Percentiles rank a stretch among this genome's conserved stretches.
Evolutionary conservation across 92 coral and sea anemone genomes (phyloP).

Genomic region (Paragorgia papillata): DNA sequence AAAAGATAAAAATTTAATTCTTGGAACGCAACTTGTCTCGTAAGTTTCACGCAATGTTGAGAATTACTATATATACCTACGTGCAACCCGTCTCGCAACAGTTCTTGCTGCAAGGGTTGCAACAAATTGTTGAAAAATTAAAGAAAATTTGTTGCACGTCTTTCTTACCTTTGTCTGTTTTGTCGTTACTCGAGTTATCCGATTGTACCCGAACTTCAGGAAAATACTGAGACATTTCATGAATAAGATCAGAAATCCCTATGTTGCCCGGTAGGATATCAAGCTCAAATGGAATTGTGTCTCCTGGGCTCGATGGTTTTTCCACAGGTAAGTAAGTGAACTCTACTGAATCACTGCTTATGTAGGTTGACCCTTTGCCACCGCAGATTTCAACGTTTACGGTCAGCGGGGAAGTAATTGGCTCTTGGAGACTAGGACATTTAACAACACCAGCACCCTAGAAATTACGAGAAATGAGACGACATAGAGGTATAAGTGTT

Average conservation of each 20-base stretch:
- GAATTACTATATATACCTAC: no score
- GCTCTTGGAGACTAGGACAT: slow-evolving; percentile 81
- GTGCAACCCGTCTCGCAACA: no score
- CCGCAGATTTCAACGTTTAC: slow-evolving; percentile 83
- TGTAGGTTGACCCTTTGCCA: slow-evolving; percentile 72
- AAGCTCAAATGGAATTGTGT: slow-evolving; percentile 3
- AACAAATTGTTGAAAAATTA: no score
- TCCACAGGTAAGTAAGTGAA: slow-evolving; percentile 85
- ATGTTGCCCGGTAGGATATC: slow-evolving; percentile 3
- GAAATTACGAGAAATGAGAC: no score
- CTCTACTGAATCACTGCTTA: slow-evolving; percentile 91
- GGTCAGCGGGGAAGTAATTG: slow-evolving; percentile 82
- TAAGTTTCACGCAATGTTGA: no score
- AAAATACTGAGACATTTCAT: slow-evolving; percentile 19
- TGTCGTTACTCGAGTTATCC: no score
- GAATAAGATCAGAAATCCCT: slow-evolving; percentile 17
- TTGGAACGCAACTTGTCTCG: no score
- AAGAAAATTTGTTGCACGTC: no score
- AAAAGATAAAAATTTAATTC: no score
- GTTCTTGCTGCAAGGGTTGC: no score
- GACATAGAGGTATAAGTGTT: no score
- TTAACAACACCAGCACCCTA: slow-evolving; percentile 94
- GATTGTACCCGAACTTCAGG: background rate
- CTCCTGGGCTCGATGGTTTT: slow-evolving; percentile 3
- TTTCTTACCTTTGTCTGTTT: no score